Evolutionary conservation across 2,888 invertebrate species (phyloP).

Genomic region (Pachycephus smyrnensis): DNA sequence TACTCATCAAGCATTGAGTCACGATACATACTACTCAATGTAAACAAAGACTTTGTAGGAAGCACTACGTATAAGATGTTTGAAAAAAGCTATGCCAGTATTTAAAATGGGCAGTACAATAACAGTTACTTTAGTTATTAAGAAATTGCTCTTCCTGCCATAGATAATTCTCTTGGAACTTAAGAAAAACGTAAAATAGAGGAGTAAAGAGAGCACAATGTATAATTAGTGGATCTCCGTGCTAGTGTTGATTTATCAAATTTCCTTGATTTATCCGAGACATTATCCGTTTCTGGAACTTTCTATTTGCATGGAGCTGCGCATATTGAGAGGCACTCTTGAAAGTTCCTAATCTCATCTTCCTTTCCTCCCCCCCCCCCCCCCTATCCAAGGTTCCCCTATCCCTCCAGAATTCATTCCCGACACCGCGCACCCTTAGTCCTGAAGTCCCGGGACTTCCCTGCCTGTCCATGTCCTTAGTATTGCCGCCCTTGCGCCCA

Average conservation of each 20-base stretch:
- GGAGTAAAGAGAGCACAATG: slow-evolving; percentile 8
- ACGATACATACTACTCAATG: no score
- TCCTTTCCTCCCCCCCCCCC: slow-evolving; percentile 25
- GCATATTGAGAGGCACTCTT: slow-evolving; percentile 55
- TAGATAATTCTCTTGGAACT: background rate
- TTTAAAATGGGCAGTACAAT: no score
- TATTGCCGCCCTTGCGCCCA: background rate
- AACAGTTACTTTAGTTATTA: no score
- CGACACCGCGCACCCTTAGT: no score
- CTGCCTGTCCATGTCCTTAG: slow-evolving; percentile 8
- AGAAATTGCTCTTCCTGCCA: no score
- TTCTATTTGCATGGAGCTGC: slow-evolving; percentile 58
- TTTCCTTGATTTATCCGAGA: slow-evolving; percentile 60
- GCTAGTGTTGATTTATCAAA: slow-evolving; percentile 57
- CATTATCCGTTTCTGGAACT: slow-evolving; percentile 58
- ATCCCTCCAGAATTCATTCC: background rate
- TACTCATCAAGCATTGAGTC: no score
- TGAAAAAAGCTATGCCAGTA: no score
- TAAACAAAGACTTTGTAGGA: no score
- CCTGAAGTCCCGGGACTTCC: slow-evolving; percentile 28
- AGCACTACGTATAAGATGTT: no score
- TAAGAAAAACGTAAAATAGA: background rate
- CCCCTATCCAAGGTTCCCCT: slow-evolving; percentile 38
- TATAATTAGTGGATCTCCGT: slow-evolving; percentile 32
- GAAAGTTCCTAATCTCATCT: slow-evolving; percentile 55